Percentiles rank a stretch among this genome's conserved stretches.
phyloP scores from a whole-genome alignment of 2,888 invertebrate genomes.

The Chloroclystis v-ata region DNA sequence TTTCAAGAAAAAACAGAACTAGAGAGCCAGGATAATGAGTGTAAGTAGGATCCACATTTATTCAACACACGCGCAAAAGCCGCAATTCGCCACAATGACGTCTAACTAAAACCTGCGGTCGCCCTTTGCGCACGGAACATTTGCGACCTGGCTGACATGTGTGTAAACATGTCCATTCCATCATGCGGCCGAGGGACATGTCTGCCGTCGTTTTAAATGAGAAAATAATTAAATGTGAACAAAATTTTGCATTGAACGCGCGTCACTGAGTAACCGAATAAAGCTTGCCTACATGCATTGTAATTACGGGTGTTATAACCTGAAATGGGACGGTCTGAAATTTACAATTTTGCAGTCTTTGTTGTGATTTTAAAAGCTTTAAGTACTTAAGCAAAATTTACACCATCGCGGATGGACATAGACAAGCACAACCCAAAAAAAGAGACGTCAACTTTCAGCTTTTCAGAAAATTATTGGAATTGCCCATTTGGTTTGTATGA shows the following conservation, averaged over 20 bases:
- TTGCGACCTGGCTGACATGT: conserved; percentile 34
- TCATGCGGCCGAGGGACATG: conserved; percentile 21
- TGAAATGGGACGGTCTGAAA: neutral
- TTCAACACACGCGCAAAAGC: conserved; percentile 23
- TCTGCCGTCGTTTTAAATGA: conserved; percentile 12
- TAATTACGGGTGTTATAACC: conserved; percentile 10
- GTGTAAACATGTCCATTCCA: conserved; percentile 35
- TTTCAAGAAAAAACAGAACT: no score
- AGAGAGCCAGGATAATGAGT: neutral
- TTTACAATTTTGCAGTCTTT: conserved; percentile 1
- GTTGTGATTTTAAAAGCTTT: neutral
- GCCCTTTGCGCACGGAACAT: conserved; percentile 25
- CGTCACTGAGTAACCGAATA: conserved; percentile 11
- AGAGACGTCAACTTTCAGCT: no score
- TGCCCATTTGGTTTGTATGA: no score
- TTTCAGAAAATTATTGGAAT: no score
- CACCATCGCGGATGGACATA: no score
- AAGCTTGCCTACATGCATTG: neutral
- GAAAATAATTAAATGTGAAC: conserved; percentile 17
- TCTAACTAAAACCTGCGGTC: conserved; percentile 46
- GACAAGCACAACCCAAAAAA: no score
- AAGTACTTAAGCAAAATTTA: no score
- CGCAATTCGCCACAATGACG: conserved; percentile 33
- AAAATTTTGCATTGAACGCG: conserved; percentile 13
- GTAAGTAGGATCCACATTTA: conserved; percentile 17